Conservation (phyloP, 1,140 invertebrate species). For the Magallana gigas region DNA sequence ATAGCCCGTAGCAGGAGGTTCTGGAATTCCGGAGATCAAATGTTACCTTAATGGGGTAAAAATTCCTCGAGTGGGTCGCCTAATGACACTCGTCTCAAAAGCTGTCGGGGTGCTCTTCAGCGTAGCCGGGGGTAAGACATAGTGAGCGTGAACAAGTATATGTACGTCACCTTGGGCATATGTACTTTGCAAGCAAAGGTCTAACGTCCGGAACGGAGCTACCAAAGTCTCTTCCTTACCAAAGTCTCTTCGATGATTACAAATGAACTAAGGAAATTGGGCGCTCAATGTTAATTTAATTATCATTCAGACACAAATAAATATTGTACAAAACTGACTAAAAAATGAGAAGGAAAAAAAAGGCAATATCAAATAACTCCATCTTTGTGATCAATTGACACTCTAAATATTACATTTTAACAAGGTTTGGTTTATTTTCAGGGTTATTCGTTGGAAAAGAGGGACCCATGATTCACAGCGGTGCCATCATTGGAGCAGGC, state of each 20-base stretch:
- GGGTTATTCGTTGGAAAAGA: constrained; percentile 84
- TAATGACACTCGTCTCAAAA: constrained; percentile 97
- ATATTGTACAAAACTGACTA: no score
- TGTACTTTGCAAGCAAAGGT: no score
- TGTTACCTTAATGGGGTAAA: constrained; percentile 99
- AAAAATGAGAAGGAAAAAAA: no score
- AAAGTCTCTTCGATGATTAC: no score
- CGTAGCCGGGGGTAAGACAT: constrained; percentile 68
- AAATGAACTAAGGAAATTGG: neutral
- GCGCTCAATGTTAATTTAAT: no score
- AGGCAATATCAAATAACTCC: no score
- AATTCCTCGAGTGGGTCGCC: constrained; percentile 80
- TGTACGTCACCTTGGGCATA: no score
- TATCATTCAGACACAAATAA: no score
- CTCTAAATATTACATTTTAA: no score
- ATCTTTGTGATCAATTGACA: no score
- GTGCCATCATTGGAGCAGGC: constrained; percentile 96
- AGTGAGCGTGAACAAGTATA: neutral
- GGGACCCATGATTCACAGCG: constrained; percentile 99
- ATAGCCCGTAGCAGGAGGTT: constrained; percentile 93
- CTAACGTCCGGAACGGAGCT: no score
- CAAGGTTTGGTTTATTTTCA: constrained; percentile 43
- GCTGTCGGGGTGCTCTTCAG: constrained; percentile 81
- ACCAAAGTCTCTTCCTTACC: no score
- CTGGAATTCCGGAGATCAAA: constrained; percentile 99